Conservation (phyloP, 1,140 invertebrate species). For the Zophobas morio region DNA sequence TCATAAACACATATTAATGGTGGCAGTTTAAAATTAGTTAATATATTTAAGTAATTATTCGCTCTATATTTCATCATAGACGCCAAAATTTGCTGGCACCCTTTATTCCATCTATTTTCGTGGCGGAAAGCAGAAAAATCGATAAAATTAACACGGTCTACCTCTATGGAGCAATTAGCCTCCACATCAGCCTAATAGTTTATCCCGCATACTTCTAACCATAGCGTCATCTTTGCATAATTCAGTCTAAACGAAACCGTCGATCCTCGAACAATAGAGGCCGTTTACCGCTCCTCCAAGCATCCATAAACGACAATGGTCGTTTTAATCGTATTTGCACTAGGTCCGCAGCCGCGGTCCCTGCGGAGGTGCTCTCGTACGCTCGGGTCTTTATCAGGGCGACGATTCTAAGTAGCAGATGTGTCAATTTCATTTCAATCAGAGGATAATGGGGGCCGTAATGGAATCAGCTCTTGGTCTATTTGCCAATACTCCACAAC, state of each 20-base stretch:
- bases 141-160: neutral
- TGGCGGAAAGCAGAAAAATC: no score
- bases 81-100: no score
- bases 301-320: slow-evolving; percentile 44
- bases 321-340: slow-evolving; percentile 49
- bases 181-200: no score
- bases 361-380: slow-evolving; percentile 30
- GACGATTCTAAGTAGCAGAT: slow-evolving; percentile 66
- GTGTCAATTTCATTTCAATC: slow-evolving; percentile 69
- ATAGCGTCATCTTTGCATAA: neutral
- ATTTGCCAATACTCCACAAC: slow-evolving; percentile 66
- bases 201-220: no score
- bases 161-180: neutral
- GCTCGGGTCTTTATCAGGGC: slow-evolving; percentile 33
- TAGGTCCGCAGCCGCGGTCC: slow-evolving; percentile 32
- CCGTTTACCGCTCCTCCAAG: slow-evolving; percentile 28
- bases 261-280: slow-evolving; percentile 29
- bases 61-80: neutral
- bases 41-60: slow-evolving; percentile 23
- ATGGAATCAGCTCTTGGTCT: slow-evolving; percentile 68
- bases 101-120: no score
- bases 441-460: slow-evolving; percentile 66
- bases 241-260: neutral
- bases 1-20: slow-evolving; percentile 42
- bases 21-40: slow-evolving; percentile 45